Evolutionary conservation across 2,797 vertebrate genomes (phyloP).

Genomic region (Sciaenops ocellatus): DNA sequence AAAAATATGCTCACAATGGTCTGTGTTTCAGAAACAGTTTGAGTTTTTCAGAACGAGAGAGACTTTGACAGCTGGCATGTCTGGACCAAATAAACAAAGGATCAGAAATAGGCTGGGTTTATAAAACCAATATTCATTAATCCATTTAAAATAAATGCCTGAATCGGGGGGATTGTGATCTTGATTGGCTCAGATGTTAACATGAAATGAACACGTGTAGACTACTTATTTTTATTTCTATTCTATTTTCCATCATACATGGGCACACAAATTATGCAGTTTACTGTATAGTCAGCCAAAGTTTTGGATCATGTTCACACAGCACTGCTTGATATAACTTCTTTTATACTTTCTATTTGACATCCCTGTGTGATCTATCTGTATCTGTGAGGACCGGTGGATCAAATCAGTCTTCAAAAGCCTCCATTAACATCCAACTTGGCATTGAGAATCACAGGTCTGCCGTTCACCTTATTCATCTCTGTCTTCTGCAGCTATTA

Average conservation of each 20-base stretch:
- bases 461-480: conserved; percentile 54
- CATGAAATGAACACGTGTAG: neutral
- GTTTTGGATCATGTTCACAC: conserved; percentile 10
- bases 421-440: conserved; percentile 60
- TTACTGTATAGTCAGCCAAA: neutral
- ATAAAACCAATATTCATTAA: conserved; percentile 23
- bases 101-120: conserved; percentile 3
- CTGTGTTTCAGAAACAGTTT: conserved; percentile 3
- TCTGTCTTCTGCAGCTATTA: conserved; percentile 57
- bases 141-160: conserved; percentile 37
- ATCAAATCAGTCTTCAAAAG: conserved; percentile 45
- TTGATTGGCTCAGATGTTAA: conserved; percentile 11
- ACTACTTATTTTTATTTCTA: conserved; percentile 7
- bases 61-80: conserved; percentile 18
- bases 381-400: conserved; percentile 18
- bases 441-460: conserved; percentile 49
- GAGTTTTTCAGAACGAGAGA: neutral
- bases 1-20: neutral
- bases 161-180: neutral
- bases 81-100: conserved; percentile 17
- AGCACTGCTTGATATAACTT: conserved; percentile 7
- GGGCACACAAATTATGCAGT: conserved; percentile 9
- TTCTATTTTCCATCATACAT: neutral
- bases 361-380: conserved; percentile 38
- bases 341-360: conserved; percentile 28